These are phyloP conservation scores for Meandrina meandrites DNA, from an alignment of 92 coral and sea anemone genomes.

Conservation along the genomic window DNA sequence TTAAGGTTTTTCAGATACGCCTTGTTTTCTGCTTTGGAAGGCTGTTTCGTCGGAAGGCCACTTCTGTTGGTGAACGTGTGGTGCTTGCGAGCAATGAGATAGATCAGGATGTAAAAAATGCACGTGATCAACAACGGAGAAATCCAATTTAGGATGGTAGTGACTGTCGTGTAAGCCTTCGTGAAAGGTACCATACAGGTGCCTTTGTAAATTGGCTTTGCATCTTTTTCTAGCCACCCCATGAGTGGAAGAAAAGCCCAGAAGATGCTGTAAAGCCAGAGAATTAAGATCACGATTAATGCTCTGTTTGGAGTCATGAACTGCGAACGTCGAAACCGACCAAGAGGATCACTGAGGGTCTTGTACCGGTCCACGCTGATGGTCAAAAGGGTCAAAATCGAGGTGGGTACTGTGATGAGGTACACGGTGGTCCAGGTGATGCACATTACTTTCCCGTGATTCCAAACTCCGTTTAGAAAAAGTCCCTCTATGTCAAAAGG, in stretches of 20 bases:
- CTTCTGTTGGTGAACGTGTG: conserved; percentile 23
- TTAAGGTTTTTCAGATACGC: conserved; percentile 51
- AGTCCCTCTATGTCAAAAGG: conserved; percentile 80
- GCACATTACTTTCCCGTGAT: conserved; percentile 70
- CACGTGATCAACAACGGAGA: conserved; percentile 64
- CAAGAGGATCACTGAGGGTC: conserved; percentile 77
- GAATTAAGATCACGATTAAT: conserved; percentile 43
- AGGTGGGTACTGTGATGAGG: conserved; percentile 74
- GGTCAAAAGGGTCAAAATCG: conserved; percentile 77
- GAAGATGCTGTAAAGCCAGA: conserved; percentile 83
- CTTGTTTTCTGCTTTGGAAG: conserved; percentile 28
- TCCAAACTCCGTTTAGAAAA: conserved; percentile 59
- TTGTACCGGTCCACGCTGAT: conserved; percentile 77
- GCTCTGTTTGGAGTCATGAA: conserved; percentile 75
- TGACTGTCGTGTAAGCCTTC: conserved; percentile 43
- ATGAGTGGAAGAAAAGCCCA: conserved; percentile 79
- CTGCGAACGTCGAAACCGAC: conserved; percentile 70
- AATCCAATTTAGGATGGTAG: conserved; percentile 55
- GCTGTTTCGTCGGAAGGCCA: conserved; percentile 4
- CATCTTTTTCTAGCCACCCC: conserved; percentile 74
- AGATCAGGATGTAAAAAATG: conserved; percentile 59
- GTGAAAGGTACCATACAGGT: conserved; percentile 62
- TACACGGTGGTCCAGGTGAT: conserved; percentile 63
- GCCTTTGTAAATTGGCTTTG: conserved; percentile 21
- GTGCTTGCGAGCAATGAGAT: conserved; percentile 58